Base-by-base conservation (phyloP, 2,888 invertebrate genomes). In the Meganola albula region DNA sequence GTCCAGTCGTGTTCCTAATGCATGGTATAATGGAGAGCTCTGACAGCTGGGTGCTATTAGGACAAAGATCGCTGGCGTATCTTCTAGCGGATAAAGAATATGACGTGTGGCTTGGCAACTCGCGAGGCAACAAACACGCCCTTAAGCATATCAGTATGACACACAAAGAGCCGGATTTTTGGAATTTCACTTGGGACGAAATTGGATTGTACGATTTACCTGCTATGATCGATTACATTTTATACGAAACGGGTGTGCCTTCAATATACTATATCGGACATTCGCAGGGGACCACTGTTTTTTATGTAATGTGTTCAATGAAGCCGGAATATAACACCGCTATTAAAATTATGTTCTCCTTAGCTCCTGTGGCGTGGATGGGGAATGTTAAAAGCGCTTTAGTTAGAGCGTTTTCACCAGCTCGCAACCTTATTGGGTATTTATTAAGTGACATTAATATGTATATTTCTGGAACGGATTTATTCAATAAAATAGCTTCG, bases 91-190 rank as follows among this genome's bases (percentile, higher is more conserved):
- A 92, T 40, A 58, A 72, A 25, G 91, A 91, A 2, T 92, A 88
- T 53, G 92, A 93, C 50, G 91, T 92, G 0, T 96, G 96, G 96
- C 62, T 96, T 63, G 94, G 93, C 1, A 96, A 96, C 68, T 89
- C 90, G 1, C 86, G 96, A 53, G 96, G 96, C 0, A 95, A 94
- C 68, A 88, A 88, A 57, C 60, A 79, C 3, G 52, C 39, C 1
- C 37, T 67, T 2, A 44, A 28, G 2, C 40, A 88, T 56, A 60
- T 74, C 1, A 45, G 28, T 2, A 31, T 73, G 1, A 46, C 40
- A 3, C 23, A 54, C 0, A 55, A 45, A 0, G 35, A 59, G 11
- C 11, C 55, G 0, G 40, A 58, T 5, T 85, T 66, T 42, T 86
- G 85, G 85, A 56, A 71, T 7, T 87, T 69, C 57, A 90, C 91